These are phyloP conservation scores for Cossypha polioptera DNA, from an alignment of 2,797 vertebrate species.

Conservation along the genomic window DNA sequence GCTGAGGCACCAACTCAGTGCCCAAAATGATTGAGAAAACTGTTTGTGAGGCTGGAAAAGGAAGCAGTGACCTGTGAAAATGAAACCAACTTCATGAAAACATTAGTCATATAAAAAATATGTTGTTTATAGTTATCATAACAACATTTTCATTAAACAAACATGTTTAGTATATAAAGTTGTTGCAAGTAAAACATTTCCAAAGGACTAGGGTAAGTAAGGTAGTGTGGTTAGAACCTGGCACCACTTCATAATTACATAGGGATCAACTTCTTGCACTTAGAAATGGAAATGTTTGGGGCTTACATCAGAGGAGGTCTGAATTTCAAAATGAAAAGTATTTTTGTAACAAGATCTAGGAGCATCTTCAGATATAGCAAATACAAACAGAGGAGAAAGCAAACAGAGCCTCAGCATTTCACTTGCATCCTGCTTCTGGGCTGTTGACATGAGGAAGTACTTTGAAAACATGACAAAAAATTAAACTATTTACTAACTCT, in stretches of 20 bases:
- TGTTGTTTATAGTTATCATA: constrained; percentile 73
- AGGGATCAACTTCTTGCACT: constrained; percentile 50
- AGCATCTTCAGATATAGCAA: constrained; percentile 62
- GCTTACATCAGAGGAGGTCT: constrained; percentile 34
- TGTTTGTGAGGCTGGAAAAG: constrained; percentile 44
- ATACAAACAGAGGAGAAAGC: constrained; percentile 40
- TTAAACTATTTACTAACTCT: constrained; percentile 61
- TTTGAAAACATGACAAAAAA: constrained; percentile 69
- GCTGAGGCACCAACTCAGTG: neutral
- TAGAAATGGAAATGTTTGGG: constrained; percentile 67
- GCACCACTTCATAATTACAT: constrained; percentile 53
- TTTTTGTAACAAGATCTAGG: constrained; percentile 68
- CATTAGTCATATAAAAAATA: constrained; percentile 71
- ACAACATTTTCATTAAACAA: constrained; percentile 73
- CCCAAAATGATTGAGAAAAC: constrained; percentile 21
- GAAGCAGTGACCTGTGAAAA: constrained; percentile 70
- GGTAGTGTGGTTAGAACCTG: constrained; percentile 55
- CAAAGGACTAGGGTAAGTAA: constrained; percentile 58
- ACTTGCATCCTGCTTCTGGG: neutral
- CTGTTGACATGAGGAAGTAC: constrained; percentile 52
- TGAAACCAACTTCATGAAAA: constrained; percentile 60
- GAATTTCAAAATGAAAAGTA: constrained; percentile 62
- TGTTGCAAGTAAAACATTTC: constrained; percentile 47
- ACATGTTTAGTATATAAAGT: constrained; percentile 58
- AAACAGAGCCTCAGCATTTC: constrained; percentile 18